Evolutionary conservation across 1,140 invertebrate genomes (phyloP), one percentile per base, ranked within the genome.

Genomic region (Ctenoplectra terminalis): DNA sequence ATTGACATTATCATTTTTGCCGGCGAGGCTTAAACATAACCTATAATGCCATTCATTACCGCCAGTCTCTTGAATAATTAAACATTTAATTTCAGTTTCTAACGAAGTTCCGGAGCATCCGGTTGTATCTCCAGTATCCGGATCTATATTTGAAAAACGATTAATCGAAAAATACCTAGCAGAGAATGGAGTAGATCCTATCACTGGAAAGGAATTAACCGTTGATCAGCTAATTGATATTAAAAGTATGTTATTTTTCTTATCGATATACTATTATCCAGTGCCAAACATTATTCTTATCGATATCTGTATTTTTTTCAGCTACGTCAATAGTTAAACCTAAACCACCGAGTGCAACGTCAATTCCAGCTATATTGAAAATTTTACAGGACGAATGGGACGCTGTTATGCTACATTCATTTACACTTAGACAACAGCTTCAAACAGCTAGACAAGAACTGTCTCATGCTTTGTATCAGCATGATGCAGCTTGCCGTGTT

Each of bases 361-460:
- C 98, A 84, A 99, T 99, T 91, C 99, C 99, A 64, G 98, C 98
- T 1, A 99, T 99, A 84, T 94, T 99, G 58, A 99, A 99, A 94
- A 97, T 97, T 64, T 95, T 99, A 84, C 99, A 99, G 94, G 99
- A 99, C 95, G 99, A 99, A 94, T 99, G 99, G 99, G 99, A 99
- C 95, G 98, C 99, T 3, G 96, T 99, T 20, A 99, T 99, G 99
- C 94, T 99, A 76, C 98, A 99, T 91, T 96, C 97, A 89, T 99
- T 99, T 90, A 99, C 98, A 60, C 96, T 99, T 83, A 94, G 99
- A 73, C 99, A 99, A 90, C 99, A 99, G 91, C 93, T 99, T 60
- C 99, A 99, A 94, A 99, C 99, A 43, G 98, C 99, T 50, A 95
- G 99, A 85, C 92, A 96, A 94, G 98, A 99, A 94, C 90, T 98